Evolutionary conservation across 2,888 invertebrate species (phyloP).

Genomic region (Sesia bembeciformis): DNA sequence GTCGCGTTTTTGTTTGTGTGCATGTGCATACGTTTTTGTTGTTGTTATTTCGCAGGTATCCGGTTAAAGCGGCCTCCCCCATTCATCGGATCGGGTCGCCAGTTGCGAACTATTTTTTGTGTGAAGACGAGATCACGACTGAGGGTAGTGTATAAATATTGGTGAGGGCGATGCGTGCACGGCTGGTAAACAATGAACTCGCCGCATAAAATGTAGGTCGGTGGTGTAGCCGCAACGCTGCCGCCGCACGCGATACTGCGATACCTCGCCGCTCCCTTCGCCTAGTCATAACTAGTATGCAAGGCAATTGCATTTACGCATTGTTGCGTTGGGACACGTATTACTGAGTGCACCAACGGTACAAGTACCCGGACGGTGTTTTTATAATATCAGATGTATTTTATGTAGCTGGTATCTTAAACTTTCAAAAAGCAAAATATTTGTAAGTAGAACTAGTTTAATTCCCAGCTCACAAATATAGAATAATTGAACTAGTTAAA

Average conservation of each 20-base stretch:
- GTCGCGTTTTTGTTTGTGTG: constrained; percentile 61
- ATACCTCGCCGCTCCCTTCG: constrained; percentile 35
- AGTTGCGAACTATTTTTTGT: neutral
- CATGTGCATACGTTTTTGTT: constrained; percentile 55
- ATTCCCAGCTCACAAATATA: no score
- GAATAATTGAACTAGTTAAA: no score
- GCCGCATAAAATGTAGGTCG: constrained; percentile 73
- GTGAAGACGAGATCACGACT: neutral
- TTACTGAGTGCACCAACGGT: constrained; percentile 9
- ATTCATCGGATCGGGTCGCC: constrained; percentile 26
- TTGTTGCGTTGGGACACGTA: constrained; percentile 25
- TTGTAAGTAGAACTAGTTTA: no score
- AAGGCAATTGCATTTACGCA: constrained; percentile 32
- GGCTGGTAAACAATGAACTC: constrained; percentile 56
- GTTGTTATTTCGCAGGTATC: constrained; percentile 65
- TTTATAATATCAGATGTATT: no score
- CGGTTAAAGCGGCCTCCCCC: constrained; percentile 28
- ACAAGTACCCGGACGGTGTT: neutral
- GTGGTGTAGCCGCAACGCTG: constrained; percentile 47
- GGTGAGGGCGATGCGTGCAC: constrained; percentile 46
- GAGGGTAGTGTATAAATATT: neutral
- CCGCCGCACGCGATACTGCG: constrained; percentile 52
- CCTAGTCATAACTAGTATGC: constrained; percentile 21
- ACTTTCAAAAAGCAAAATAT: no score
- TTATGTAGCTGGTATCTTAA: no score